Conservation (phyloP, 2,113 vertebrate genomes). For the Cavia porcellus region DNA sequence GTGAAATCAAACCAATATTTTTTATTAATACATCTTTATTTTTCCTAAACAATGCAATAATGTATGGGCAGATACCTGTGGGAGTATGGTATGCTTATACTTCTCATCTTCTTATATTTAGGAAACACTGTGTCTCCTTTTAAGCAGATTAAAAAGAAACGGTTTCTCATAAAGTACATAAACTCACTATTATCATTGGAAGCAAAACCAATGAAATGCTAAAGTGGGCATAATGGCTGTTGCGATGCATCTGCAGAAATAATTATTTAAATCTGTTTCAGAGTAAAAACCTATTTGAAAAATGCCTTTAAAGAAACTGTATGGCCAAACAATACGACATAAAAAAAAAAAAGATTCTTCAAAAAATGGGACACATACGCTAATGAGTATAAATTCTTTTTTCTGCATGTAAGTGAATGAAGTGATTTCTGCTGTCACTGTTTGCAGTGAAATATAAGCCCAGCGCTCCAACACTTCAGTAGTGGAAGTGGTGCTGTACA, state of each 20-base stretch:
- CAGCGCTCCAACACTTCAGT: neutral
- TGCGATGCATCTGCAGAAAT: conserved; percentile 4
- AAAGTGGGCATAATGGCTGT: neutral
- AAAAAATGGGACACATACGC: neutral
- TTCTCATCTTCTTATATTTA: neutral
- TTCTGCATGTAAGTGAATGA: neutral
- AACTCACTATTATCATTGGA: neutral
- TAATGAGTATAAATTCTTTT: neutral
- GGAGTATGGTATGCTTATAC: neutral
- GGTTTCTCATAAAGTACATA: neutral
- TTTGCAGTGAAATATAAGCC: neutral
- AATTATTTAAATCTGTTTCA: neutral
- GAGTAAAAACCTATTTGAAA: neutral
- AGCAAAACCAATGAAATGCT: neutral
- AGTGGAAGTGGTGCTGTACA: neutral
- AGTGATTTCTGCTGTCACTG: neutral
- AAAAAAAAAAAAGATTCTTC: neutral
- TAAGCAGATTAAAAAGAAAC: neutral
- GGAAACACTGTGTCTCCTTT: neutral
- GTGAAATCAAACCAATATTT: neutral
- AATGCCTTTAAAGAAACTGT: neutral
- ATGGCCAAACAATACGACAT: neutral
- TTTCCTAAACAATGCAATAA: neutral
- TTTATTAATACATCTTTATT: neutral
- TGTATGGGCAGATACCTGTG: neutral